Base-by-base conservation (phyloP, 2,113 vertebrate species). In the Leiothrix lutea region DNA sequence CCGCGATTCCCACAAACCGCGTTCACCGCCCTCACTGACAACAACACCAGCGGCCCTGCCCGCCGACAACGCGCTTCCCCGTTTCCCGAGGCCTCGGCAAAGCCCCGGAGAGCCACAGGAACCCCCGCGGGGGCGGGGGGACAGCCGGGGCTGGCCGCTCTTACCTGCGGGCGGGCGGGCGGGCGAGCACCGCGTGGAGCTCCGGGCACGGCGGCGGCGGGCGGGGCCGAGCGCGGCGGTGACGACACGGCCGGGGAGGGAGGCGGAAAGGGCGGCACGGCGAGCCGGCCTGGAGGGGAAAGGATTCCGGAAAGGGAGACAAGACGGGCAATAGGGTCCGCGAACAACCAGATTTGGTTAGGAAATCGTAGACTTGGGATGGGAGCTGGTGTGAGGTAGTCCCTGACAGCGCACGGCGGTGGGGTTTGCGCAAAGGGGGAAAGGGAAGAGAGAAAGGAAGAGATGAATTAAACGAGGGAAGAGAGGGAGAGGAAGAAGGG, bases 241-340 rank as follows among this genome's bases (percentile, higher is more conserved):
- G 88, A 54, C 84, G 90, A 12, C 48, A 20, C 8, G 1, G 25
- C 15, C n/a, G n/a, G 14, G 5, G 14, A 18, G 31, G 13, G 24
- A 16, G 2, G 21, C 65, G 40, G 74, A 22, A 65, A 22, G 4
- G 35, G 24, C 9, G 35, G 28, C 22, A 14, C 54, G 2, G 48
- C 1, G 9, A 5, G 11, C 4, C 24, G 0, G 33, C 33, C 26
- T 1, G 1, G 0, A 22, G 9, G 19, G 42, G 24, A 20, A 7
- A 0, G 1, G 4, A 4, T 4, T 5, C 11, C 11, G 38, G 38
- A 2, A 17, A 21, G 25, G 48, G 23, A 26, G 14, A 5, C 14
- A 18, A 26, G 14, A 5, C 14, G 0, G 47, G 5, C 4, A 0
- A 0, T 0, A 2, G 8, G 44, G 31, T 2, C 11, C 31, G 31